Percentiles rank a stretch among this genome's conserved stretches.
phyloP scores from a whole-genome alignment of 2,888 invertebrate genomes.

The Gibbula magus region DNA sequence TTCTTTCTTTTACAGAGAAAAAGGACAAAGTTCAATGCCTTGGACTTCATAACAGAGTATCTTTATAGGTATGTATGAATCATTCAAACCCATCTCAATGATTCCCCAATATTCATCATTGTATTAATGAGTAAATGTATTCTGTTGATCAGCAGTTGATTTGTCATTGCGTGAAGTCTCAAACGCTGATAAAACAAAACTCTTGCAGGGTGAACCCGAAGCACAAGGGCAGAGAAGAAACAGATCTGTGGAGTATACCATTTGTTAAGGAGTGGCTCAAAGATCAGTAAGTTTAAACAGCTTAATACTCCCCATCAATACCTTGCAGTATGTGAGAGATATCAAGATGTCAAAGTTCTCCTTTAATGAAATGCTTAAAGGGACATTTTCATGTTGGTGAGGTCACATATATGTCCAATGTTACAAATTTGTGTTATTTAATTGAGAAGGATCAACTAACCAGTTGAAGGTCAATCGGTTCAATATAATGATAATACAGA shows the following conservation, averaged over 20 bases:
- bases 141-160: not conserved
- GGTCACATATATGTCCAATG: too few species aligned
- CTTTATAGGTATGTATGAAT: constrained; percentile 70
- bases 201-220: constrained; percentile 39
- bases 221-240: constrained; percentile 49
- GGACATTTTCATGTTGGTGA: not conserved
- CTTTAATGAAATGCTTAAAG: not conserved
- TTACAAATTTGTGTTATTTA: too few species aligned
- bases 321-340: not conserved
- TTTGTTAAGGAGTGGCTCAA: constrained; percentile 72
- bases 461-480: too few species aligned
- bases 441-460: too few species aligned
- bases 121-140: not conserved
- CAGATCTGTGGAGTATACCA: constrained; percentile 65
- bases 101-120: not conserved
- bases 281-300: constrained; percentile 68
- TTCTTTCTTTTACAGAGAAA: constrained; percentile 67
- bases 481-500: too few species aligned
- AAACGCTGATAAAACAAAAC: not conserved
- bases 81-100: too few species aligned
- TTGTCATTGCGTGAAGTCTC: not conserved
- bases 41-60: constrained; percentile 73
- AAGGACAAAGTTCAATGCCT: constrained; percentile 74
- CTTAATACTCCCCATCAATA: not conserved
- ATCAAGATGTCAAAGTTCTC: not conserved